These are phyloP conservation scores for Xestoiulus laeticollis DNA, from an alignment of 2,888 invertebrate genomes.

Conservation along the genomic window DNA sequence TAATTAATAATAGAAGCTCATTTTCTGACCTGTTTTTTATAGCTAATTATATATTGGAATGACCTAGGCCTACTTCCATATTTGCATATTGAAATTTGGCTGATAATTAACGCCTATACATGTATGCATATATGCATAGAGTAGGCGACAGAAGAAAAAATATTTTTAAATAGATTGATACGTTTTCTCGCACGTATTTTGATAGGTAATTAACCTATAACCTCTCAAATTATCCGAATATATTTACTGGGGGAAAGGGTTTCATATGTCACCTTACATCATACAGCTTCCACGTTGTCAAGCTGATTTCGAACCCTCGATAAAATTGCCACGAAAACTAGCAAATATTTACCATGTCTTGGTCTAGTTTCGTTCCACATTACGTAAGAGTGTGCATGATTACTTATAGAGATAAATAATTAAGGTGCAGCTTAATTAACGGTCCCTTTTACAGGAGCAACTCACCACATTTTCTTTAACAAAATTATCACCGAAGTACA, in stretches of 20 bases:
- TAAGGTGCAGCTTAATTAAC: slow-evolving; percentile 6
- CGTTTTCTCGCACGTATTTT: neutral
- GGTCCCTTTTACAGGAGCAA: neutral
- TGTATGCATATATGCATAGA: no score
- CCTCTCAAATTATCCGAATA: no score
- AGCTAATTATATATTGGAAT: neutral
- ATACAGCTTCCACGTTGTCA: slow-evolving; percentile 20
- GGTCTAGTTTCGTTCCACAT: neutral
- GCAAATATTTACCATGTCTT: neutral
- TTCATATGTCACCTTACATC: no score
- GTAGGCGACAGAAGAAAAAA: no score
- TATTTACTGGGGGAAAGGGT: no score
- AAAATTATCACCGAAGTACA: neutral
- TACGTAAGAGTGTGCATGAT: neutral
- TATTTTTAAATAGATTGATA: no score
- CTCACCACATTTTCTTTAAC: neutral
- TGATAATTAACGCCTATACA: neutral
- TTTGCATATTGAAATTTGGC: neutral
- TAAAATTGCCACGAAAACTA: neutral
- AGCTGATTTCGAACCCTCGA: neutral
- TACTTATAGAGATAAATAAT: neutral
- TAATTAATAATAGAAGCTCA: neutral
- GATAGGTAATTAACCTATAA: neutral
- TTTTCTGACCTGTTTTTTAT: neutral
- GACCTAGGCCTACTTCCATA: slow-evolving; percentile 6